Evolutionary conservation across 2,888 invertebrate genomes (phyloP).

Genomic region (Hydropsyche betteni): DNA sequence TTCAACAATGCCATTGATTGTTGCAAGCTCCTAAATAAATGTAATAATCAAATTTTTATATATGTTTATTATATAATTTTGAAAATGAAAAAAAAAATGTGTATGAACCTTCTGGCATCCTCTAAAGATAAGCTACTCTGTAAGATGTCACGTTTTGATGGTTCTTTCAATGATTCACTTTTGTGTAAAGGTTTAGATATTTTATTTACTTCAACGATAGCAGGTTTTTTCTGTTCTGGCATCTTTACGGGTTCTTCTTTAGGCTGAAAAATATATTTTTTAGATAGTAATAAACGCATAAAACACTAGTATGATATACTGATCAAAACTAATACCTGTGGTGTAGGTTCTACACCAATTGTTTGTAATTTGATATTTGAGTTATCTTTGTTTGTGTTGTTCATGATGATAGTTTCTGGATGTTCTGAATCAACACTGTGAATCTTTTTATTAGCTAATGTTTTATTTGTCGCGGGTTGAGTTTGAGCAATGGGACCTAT

Average conservation of each 20-base stretch:
- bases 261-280: constrained; percentile 10
- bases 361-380: constrained; percentile 62
- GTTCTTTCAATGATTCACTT: constrained; percentile 67
- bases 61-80: neutral
- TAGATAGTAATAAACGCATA: neutral
- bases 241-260: constrained; percentile 36
- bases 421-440: constrained; percentile 65
- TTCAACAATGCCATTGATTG: constrained; percentile 71
- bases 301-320: neutral
- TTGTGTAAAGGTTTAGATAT: constrained; percentile 54
- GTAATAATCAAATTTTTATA: neutral
- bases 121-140: constrained; percentile 65
- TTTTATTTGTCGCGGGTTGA: constrained; percentile 33
- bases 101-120: constrained; percentile 63
- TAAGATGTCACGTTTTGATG: constrained; percentile 57
- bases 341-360: constrained; percentile 65
- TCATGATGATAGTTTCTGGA: constrained; percentile 44
- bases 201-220: constrained; percentile 45
- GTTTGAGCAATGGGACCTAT: neutral
- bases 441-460: constrained; percentile 62
- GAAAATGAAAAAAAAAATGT: no score
- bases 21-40: constrained; percentile 66
- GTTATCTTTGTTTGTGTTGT: constrained; percentile 54
- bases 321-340: constrained; percentile 25
- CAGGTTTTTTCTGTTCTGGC: constrained; percentile 41